Conservation (phyloP, 2,113 vertebrate species). For the Guaruba guarouba region DNA sequence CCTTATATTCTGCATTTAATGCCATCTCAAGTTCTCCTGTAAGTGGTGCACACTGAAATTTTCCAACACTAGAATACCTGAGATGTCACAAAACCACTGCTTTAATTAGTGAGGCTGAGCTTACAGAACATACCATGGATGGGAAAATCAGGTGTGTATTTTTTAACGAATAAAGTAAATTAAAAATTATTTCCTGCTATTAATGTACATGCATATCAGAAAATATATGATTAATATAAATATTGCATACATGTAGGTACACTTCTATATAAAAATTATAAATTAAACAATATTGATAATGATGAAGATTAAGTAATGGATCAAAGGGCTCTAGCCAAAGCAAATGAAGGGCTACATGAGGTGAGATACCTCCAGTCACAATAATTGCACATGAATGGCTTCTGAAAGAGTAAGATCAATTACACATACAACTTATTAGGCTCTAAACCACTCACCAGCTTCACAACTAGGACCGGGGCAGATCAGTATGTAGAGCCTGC, state of each 20-base stretch:
- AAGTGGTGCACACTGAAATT: not conserved
- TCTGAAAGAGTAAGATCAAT: not conserved
- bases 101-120: not conserved
- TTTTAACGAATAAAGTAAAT: not conserved
- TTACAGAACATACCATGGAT: not conserved
- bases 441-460: not conserved
- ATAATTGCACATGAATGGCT: not conserved
- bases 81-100: not conserved
- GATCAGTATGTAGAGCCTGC: not conserved
- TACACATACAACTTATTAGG: not conserved
- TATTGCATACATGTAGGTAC: not conserved
- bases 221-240: not conserved
- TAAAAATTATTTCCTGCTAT: not conserved
- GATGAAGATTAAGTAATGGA: not conserved
- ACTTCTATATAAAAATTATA: not conserved
- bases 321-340: not conserved
- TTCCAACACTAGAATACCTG: not conserved
- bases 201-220: not conserved
- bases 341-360: not conserved
- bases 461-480: not conserved
- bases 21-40: not conserved
- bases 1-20: not conserved
- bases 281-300: not conserved
- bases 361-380: not conserved
- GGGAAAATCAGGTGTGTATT: not conserved